Evolutionary conservation across 2,888 invertebrate species (phyloP).

Genomic region (Andrena chrysosceles): DNA sequence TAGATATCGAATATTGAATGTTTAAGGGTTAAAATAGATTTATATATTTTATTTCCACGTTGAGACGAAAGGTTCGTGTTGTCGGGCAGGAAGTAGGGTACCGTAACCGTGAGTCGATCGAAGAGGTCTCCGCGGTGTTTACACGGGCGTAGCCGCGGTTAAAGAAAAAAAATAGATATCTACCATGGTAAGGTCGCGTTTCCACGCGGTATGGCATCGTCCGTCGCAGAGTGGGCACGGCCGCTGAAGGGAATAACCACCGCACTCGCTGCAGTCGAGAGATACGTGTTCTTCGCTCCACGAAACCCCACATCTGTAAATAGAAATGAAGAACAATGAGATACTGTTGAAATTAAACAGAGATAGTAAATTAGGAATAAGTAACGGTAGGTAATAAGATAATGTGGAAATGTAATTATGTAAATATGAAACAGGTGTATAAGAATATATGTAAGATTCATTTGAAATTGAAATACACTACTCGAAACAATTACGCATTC

Average conservation of each 20-base stretch:
- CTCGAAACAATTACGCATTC: too few relatives aligned
- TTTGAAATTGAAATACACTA: too few relatives aligned
- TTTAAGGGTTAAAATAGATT: neutral
- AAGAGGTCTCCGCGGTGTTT: conserved; percentile 4
- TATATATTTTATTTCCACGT: neutral
- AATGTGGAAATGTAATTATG: too few relatives aligned
- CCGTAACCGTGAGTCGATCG: neutral
- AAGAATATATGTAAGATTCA: too few relatives aligned
- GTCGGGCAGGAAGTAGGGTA: neutral
- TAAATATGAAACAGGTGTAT: too few relatives aligned
- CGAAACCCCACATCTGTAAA: conserved; percentile 90
- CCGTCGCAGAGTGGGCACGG: conserved; percentile 92
- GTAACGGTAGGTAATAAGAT: too few relatives aligned
- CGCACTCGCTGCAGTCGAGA: conserved; percentile 92
- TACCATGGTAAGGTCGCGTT: conserved; percentile 92
- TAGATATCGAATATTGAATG: neutral
- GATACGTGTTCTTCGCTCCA: conserved; percentile 93
- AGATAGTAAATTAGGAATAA: too few relatives aligned
- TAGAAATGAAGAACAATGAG: conserved; percentile 17
- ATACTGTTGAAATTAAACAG: too few relatives aligned
- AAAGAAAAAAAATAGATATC: conserved; percentile 74
- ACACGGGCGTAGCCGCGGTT: neutral
- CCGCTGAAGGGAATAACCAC: conserved; percentile 91
- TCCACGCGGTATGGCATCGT: conserved; percentile 90
- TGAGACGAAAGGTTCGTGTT: neutral